Evolutionary conservation across 2,888 invertebrate genomes (phyloP), one percentile per base, ranked within the genome.

Genomic region (Chymomyza caudatula): DNA sequence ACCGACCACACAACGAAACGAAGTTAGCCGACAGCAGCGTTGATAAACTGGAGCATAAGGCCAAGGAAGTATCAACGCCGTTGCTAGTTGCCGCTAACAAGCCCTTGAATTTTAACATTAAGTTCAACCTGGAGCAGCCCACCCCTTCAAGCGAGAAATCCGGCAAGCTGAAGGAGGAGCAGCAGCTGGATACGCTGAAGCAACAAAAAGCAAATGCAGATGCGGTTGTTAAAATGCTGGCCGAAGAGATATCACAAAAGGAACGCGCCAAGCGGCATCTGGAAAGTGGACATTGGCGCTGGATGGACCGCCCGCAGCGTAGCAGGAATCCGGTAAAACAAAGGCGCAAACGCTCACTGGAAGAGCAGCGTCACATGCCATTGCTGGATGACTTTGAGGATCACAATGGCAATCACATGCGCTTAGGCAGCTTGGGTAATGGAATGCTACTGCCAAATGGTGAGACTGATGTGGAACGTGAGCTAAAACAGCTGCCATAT

Each of bases 141-240:
- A 51, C 1, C 15, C 19, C 22, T 13, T 5, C 51, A n/a, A n/a
- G n/a, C n/a, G n/a, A n/a, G n/a, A n/a, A n/a, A n/a, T n/a, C n/a
- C 4, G 29, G 0, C 15, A 20, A 8, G 2, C 54, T 15, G 3
- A 37, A 17, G n/a, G 29, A 15, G n/a, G 37, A 5, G 2, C 15
- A 23, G 15, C 25, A 22, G n/a, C 54, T 54, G 25, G 29, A 29
- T 4, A n/a, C 3, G 22, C 3, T n/a, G 3, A 22, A 13, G 11
- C 22, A 29, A 22, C 19, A 15, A 4, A 64, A 66, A 43, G 53
- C 29, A 6, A 67, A 78, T 55, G 52, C 73, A 0, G 76, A 79
- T 56, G 76, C 76, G 0, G 71, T 85, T 19, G 69, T 74, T 20
- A 85, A 82, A 22, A 37, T 82, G n/a, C 2, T 79, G 65, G 76